A percentile compares a stretch with the other conserved stretches of the same genome.
These are phyloP conservation scores for Mercenaria mercenaria DNA, from an alignment of 1,140 invertebrate genomes.

Conservation along the genomic window DNA sequence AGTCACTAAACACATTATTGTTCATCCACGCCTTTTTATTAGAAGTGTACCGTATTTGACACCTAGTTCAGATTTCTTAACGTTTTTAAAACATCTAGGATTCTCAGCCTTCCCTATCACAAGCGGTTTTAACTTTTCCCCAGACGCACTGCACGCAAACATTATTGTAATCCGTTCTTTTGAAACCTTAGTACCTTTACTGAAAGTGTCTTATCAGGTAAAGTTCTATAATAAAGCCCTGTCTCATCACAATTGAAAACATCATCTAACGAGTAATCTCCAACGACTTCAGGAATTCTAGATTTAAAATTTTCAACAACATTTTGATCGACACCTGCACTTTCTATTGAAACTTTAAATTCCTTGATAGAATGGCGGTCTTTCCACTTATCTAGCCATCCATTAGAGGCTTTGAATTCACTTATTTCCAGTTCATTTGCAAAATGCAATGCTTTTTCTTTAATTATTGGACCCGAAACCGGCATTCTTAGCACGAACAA, in stretches of 20 bases:
- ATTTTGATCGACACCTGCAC: constrained; percentile 48
- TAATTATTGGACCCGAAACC: constrained; percentile 63
- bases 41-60: background rate
- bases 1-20: constrained; percentile 24
- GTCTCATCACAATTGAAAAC: constrained; percentile 76
- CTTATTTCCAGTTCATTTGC: constrained; percentile 72
- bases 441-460: constrained; percentile 59
- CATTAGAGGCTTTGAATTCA: constrained; percentile 82
- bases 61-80: constrained; percentile 18
- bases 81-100: constrained; percentile 73
- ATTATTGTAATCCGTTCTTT: constrained; percentile 67
- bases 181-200: constrained; percentile 63
- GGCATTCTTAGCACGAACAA: constrained; percentile 48
- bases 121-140: constrained; percentile 49
- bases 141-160: constrained; percentile 20
- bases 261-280: constrained; percentile 13
- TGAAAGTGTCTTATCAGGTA: constrained; percentile 70
- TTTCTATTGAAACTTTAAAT: constrained; percentile 62
- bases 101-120: constrained; percentile 69
- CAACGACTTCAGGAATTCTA: constrained; percentile 12
- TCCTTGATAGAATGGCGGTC: constrained; percentile 69
- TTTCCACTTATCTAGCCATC: constrained; percentile 82
- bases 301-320: constrained; percentile 23
- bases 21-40: constrained; percentile 49
- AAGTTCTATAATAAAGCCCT: constrained; percentile 66